These are phyloP conservation scores for Trachelus stipa DNA, from an alignment of 2,888 invertebrate species.

Conservation along the genomic window DNA sequence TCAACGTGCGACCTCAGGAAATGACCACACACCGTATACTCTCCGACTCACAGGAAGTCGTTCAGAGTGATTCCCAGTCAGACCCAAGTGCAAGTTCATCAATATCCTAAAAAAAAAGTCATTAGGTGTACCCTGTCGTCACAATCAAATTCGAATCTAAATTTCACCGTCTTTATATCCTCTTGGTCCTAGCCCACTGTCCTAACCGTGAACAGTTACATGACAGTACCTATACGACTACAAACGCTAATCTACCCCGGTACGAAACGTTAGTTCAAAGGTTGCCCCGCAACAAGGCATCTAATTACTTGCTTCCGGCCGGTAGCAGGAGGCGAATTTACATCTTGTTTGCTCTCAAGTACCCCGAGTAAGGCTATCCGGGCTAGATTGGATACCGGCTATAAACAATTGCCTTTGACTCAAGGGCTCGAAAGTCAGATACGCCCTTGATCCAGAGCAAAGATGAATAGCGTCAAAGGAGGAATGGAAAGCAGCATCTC, in stretches of 20 bases:
- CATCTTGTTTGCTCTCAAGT: slow-evolving; percentile 62
- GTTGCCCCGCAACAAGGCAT: slow-evolving; percentile 61
- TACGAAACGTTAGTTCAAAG: slow-evolving; percentile 59
- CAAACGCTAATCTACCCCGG: slow-evolving; percentile 35
- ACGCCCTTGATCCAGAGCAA: slow-evolving; percentile 6
- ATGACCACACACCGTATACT: too few species aligned
- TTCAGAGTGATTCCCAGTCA: too few species aligned
- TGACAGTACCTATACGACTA: neutral
- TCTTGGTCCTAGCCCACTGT: neutral
- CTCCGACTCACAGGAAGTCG: too few species aligned
- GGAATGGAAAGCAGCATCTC: neutral
- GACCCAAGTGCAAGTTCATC: too few species aligned
- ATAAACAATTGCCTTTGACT: slow-evolving; percentile 52
- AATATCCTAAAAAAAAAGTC: too few species aligned
- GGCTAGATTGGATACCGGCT: slow-evolving; percentile 39
- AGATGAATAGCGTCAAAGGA: neutral
- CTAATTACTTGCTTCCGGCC: slow-evolving; percentile 61
- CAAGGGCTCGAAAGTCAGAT: slow-evolving; percentile 34
- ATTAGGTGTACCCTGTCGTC: too few species aligned
- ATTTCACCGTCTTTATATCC: neutral
- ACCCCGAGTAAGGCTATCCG: slow-evolving; percentile 45
- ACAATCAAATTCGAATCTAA: neutral
- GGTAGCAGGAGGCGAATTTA: slow-evolving; percentile 53
- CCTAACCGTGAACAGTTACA: neutral
- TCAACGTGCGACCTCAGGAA: too few species aligned